Percentiles rank a stretch among this genome's conserved stretches.
Evolutionary conservation across 2,113 vertebrate species (phyloP).

Genomic region (Ailuropoda melanoleuca): DNA sequence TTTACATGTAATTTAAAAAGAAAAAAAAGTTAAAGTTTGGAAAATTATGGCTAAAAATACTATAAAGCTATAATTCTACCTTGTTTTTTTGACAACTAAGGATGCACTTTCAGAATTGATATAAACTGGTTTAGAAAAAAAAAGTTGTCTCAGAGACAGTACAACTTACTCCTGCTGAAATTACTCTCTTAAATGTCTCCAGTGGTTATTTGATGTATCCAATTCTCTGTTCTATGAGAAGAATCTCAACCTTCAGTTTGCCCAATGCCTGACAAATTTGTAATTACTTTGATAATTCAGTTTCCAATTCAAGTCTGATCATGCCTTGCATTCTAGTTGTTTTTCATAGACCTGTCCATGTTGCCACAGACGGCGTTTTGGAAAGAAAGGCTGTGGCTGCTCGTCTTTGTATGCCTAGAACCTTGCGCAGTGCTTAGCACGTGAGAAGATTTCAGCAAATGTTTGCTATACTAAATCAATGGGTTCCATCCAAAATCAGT

Average conservation of each 20-base stretch:
- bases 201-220: not conserved
- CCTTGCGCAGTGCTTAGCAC: not conserved
- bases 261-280: not conserved
- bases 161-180: not conserved
- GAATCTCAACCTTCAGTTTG: not conserved
- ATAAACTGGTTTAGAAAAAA: not conserved
- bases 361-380: not conserved
- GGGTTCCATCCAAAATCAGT: not conserved
- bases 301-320: not conserved
- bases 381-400: not conserved
- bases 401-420: not conserved
- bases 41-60: not conserved
- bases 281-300: not conserved
- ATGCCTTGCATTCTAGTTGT: not conserved
- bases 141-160: not conserved
- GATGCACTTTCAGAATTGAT: not conserved
- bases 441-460: not conserved
- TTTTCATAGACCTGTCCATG: not conserved
- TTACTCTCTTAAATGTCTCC: not conserved
- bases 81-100: not conserved
- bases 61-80: not conserved
- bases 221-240: not conserved
- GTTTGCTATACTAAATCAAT: not conserved
- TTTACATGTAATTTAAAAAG: not conserved
- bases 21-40: not conserved